Evolutionary conservation across 2,888 invertebrate species (phyloP).

Genomic region (Napeogenes inachia): DNA sequence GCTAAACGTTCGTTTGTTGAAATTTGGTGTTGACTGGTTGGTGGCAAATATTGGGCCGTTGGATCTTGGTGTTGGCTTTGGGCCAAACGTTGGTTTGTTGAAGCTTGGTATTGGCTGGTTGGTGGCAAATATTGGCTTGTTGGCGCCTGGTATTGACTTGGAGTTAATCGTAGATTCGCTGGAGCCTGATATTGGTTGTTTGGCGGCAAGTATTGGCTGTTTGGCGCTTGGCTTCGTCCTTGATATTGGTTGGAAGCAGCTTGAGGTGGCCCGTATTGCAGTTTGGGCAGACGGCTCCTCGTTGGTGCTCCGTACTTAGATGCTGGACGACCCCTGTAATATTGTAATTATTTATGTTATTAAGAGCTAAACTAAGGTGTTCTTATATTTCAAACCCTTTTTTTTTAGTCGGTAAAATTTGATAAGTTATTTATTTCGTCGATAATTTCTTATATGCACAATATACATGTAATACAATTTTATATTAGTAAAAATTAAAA

Average conservation of each 20-base stretch:
- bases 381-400: too few relatives aligned
- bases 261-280: constrained; percentile 36
- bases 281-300: constrained; percentile 31
- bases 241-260: constrained; percentile 28
- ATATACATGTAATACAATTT: too few relatives aligned
- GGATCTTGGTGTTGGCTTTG: constrained; percentile 35
- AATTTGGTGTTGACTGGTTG: constrained; percentile 33
- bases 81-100: constrained; percentile 16
- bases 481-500: too few relatives aligned
- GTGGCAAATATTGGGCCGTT: constrained; percentile 35
- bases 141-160: constrained; percentile 18
- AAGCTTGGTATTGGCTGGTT: constrained; percentile 15
- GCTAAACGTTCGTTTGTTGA: constrained; percentile 17
- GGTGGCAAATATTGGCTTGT: constrained; percentile 21
- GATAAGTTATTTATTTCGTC: too few relatives aligned
- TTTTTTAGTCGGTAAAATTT: too few relatives aligned
- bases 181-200: constrained; percentile 10
- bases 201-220: constrained; percentile 14
- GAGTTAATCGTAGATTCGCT: too few relatives aligned
- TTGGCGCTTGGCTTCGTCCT: constrained; percentile 15
- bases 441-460: too few relatives aligned
- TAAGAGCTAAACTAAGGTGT: too few relatives aligned
- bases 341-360: not conserved
- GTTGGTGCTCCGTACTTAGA: constrained; percentile 63
- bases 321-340: constrained; percentile 46